These are phyloP conservation scores for Hydroisotoma schaefferi DNA, from an alignment of 2,888 invertebrate genomes.

Conservation along the genomic window DNA sequence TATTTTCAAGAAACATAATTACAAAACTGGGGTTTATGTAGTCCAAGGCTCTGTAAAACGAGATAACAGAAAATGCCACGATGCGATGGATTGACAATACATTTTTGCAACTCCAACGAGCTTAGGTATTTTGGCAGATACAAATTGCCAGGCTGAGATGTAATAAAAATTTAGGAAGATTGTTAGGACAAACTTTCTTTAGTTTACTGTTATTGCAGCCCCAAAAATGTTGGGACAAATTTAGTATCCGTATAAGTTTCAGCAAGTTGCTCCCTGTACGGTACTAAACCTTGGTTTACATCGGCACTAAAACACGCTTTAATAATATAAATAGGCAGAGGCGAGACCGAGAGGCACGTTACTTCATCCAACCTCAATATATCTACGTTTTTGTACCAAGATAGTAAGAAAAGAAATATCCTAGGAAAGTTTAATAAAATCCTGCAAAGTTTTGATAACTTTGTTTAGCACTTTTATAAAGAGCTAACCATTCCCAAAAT, in stretches of 20 bases:
- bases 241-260: not conserved
- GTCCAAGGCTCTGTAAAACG: no score
- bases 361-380: no score
- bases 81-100: no score
- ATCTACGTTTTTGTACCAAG: no score
- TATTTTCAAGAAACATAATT: no score
- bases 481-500: not conserved
- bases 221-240: not conserved
- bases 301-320: constrained; percentile 1
- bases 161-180: constrained; percentile 1
- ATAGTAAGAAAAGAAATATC: no score
- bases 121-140: not conserved
- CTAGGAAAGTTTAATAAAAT: no score
- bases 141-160: not conserved
- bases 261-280: not conserved
- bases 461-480: not conserved
- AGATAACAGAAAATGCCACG: no score
- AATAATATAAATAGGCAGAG: no score
- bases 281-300: constrained; percentile 7
- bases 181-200: not conserved
- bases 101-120: no score
- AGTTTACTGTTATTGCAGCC: not conserved
- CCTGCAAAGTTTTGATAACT: not conserved
- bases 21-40: no score
- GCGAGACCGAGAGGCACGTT: no score